Conservation (phyloP, 2,888 invertebrate genomes). For the Luperina nickerlii region DNA sequence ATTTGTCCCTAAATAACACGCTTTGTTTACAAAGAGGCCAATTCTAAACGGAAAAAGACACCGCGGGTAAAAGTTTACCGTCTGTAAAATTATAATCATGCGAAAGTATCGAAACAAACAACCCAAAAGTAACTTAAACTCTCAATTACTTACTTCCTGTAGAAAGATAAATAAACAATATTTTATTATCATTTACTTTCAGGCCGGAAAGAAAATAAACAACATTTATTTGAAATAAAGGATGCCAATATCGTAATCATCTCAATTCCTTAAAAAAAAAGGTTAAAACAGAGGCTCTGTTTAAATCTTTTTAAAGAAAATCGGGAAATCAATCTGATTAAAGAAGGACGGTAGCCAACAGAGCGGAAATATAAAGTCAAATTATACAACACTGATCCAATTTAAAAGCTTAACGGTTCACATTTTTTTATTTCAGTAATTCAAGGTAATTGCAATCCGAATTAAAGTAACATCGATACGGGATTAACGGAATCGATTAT, state of each 20-base stretch:
- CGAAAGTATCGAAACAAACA: constrained; percentile 56
- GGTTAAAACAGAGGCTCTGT: constrained; percentile 14
- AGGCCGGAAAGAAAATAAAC: constrained; percentile 18
- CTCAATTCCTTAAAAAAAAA: constrained; percentile 20
- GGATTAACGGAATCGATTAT: constrained; percentile 31
- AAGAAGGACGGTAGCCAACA: constrained; percentile 19
- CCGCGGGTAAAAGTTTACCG: constrained; percentile 45
- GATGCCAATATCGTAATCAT: constrained; percentile 39
- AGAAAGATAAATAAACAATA: constrained; percentile 43
- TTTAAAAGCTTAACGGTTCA: constrained; percentile 50
- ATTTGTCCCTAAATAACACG: constrained; percentile 8
- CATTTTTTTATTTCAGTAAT: constrained; percentile 44
- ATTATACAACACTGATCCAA: constrained; percentile 50
- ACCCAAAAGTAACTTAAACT: constrained; percentile 48
- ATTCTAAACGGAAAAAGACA: constrained; percentile 19
- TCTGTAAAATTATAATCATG: constrained; percentile 54
- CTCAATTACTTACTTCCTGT: constrained; percentile 53
- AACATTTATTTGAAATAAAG: constrained; percentile 29
- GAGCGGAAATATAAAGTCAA: constrained; percentile 36
- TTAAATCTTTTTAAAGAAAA: constrained; percentile 37
- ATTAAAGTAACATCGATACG: constrained; percentile 38
- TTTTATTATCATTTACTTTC: constrained; percentile 27
- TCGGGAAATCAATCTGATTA: constrained; percentile 27
- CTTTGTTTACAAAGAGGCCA: constrained; percentile 29
- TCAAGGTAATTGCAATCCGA: constrained; percentile 47